Evolutionary conservation across 2,888 invertebrate species (phyloP).

Genomic region (Herminia tarsipennalis): DNA sequence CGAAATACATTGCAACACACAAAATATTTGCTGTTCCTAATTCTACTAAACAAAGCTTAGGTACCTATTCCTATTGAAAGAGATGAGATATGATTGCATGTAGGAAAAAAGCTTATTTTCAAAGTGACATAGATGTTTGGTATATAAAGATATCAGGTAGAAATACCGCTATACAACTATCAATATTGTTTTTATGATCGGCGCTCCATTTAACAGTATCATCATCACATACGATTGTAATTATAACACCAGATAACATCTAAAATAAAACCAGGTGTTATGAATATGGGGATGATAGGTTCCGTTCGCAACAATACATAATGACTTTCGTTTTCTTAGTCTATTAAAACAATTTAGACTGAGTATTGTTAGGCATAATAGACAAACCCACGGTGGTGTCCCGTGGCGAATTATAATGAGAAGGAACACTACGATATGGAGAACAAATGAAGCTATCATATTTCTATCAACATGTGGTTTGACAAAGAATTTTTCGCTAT

Average conservation of each 20-base stretch:
- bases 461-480: slow-evolving; percentile 69
- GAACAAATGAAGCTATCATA: slow-evolving; percentile 81
- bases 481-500: slow-evolving; percentile 53
- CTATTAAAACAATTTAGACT: slow-evolving; percentile 84
- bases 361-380: slow-evolving; percentile 73
- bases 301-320: slow-evolving; percentile 68
- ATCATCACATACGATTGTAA: slow-evolving; percentile 55
- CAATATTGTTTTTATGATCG: neutral
- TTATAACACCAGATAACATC: slow-evolving; percentile 75
- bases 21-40: no score
- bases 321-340: slow-evolving; percentile 73
- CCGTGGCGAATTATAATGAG: slow-evolving; percentile 81
- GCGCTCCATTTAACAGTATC: slow-evolving; percentile 14
- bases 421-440: slow-evolving; percentile 67
- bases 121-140: neutral
- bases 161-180: neutral
- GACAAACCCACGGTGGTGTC: slow-evolving; percentile 68
- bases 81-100: no score
- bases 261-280: slow-evolving; percentile 72
- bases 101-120: no score
- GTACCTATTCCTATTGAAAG: no score
- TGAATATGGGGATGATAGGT: slow-evolving; percentile 61
- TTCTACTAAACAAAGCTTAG: no score
- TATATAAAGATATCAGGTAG: neutral
- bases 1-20: no score